These are phyloP conservation scores for Scaptomyza hsui DNA, from an alignment of 1,140 invertebrate species.

Conservation along the genomic window DNA sequence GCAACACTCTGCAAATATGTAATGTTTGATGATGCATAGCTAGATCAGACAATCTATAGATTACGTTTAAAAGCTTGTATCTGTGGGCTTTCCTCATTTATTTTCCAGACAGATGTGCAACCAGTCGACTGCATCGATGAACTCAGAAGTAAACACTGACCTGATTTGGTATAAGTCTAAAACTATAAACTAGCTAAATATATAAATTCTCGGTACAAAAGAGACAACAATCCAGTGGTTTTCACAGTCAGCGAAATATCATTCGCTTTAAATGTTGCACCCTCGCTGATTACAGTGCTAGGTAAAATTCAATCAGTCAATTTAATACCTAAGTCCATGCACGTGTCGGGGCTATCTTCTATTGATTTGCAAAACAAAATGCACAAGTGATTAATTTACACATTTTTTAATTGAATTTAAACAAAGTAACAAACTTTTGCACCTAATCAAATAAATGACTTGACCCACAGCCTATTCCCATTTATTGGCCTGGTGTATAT, in stretches of 20 bases:
- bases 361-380: background rate
- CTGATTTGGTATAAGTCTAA: no score
- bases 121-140: background rate
- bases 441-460: slow-evolving; percentile 8
- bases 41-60: background rate
- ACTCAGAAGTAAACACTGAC: background rate
- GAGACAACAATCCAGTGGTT: background rate
- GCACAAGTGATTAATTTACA: background rate
- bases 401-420: slow-evolving; percentile 41
- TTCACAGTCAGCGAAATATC: background rate
- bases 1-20: background rate
- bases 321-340: background rate
- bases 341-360: background rate
- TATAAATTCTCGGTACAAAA: no score
- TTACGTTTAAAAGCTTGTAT: background rate
- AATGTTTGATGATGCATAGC: background rate
- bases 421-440: slow-evolving; percentile 46
- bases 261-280: background rate
- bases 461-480: slow-evolving; percentile 85
- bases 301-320: background rate
- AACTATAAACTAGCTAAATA: no score
- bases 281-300: background rate
- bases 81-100: background rate
- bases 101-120: no score
- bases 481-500: slow-evolving; percentile 91